Conservation (phyloP, 2,113 vertebrate species). For the Zapus hudsonius region DNA sequence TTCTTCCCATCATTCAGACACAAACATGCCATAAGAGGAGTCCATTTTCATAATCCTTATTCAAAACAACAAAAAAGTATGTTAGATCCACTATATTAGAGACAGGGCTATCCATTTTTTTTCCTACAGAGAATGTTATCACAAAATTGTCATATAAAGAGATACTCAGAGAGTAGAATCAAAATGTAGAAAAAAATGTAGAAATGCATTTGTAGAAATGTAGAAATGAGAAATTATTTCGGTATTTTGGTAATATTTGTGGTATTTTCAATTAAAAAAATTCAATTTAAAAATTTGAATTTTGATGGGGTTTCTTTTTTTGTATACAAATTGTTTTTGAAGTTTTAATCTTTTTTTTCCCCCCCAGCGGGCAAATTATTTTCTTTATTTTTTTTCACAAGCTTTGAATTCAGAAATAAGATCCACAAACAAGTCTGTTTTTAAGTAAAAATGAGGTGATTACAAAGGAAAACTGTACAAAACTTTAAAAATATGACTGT, state of each 20-base stretch:
- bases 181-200: neutral
- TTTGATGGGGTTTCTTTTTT: neutral
- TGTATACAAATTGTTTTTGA: neutral
- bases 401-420: constrained; percentile 91
- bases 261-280: neutral
- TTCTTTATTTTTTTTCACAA: constrained; percentile 89
- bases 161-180: neutral
- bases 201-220: no score
- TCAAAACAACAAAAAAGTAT: neutral
- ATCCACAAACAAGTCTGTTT: constrained; percentile 87
- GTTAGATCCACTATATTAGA: neutral
- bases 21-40: neutral
- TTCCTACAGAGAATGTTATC: neutral
- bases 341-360: neutral
- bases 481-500: constrained; percentile 88
- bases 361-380: constrained; percentile 79
- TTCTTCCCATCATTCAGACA: neutral
- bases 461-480: constrained; percentile 91
- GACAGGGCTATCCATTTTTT: neutral
- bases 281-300: neutral
- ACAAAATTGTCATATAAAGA: neutral
- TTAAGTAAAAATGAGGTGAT: constrained; percentile 91
- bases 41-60: neutral
- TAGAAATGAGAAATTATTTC: neutral
- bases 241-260: neutral